phyloP scores from a whole-genome alignment of 2,888 invertebrate genomes.

The Plemyria rubiginata region DNA sequence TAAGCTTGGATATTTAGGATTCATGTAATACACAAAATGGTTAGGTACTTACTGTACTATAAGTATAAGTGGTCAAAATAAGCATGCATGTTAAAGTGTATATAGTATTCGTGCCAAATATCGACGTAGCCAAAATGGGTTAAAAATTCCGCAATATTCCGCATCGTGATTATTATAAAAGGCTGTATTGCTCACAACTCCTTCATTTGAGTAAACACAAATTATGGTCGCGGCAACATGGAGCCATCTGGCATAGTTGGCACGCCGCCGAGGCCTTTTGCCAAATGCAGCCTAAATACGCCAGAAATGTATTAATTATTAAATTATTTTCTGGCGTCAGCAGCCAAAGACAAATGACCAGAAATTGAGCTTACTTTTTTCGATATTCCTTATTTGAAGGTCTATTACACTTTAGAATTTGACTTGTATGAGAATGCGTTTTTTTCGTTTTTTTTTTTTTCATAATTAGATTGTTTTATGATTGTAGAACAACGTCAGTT shows the following conservation, averaged over 20 bases:
- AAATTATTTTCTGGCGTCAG: conserved; percentile 15
- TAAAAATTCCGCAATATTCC: conserved; percentile 7
- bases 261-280: conserved; percentile 43
- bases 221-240: conserved; percentile 13
- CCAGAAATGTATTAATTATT: conserved; percentile 28
- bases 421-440: too few relatives aligned
- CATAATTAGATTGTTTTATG: too few relatives aligned
- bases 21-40: too few relatives aligned
- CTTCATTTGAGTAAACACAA: conserved; percentile 17
- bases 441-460: too few relatives aligned
- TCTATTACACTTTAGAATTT: too few relatives aligned
- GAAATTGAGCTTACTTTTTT: too few relatives aligned
- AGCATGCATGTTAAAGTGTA: not conserved
- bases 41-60: too few relatives aligned
- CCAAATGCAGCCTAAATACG: conserved; percentile 44
- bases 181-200: conserved; percentile 20
- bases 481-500: too few relatives aligned
- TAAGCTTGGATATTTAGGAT: too few relatives aligned
- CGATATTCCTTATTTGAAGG: too few relatives aligned
- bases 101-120: too few relatives aligned
- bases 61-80: not conserved
- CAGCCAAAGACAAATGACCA: not conserved
- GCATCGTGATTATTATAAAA: conserved; percentile 22
- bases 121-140: not conserved
- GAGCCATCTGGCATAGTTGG: conserved; percentile 49